Evolutionary conservation across 2,888 invertebrate genomes (phyloP).

Genomic region (Phrixothrix hirtus): DNA sequence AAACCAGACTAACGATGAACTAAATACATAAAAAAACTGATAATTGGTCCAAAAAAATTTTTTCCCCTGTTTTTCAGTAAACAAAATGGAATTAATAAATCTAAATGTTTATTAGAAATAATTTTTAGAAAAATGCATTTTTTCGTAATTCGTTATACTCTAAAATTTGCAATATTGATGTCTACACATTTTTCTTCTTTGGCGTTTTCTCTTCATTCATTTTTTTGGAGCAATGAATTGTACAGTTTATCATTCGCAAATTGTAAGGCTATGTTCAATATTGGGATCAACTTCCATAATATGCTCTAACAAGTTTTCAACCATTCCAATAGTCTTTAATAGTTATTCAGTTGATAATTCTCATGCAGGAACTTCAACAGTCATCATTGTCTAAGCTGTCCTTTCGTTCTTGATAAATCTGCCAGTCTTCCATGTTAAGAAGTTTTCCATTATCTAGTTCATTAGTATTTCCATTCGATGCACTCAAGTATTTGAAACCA

Average conservation of each 20-base stretch:
- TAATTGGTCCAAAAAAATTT: conserved; percentile 1
- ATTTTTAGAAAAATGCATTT: conserved; percentile 3
- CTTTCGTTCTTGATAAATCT: too few relatives aligned
- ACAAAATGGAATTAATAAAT: conserved; percentile 6
- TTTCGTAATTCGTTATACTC: conserved; percentile 5
- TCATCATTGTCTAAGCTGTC: too few relatives aligned
- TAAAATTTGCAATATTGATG: conserved; percentile 3
- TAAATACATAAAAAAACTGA: conserved; percentile 5
- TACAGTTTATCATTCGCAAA: conserved; percentile 1
- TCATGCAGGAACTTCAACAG: not conserved
- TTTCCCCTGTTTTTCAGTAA: conserved; percentile 5
- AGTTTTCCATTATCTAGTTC: too few relatives aligned
- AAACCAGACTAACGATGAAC: conserved; percentile 11
- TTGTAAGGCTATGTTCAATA: conserved; percentile 5
- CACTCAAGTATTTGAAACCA: too few relatives aligned
- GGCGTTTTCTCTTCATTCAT: not conserved
- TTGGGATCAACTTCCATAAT: conserved; percentile 4
- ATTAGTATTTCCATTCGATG: too few relatives aligned
- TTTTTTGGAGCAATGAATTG: conserved; percentile 5
- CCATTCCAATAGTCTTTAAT: not conserved
- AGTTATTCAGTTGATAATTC: not conserved
- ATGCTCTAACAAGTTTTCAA: not conserved
- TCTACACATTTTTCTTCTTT: conserved; percentile 2
- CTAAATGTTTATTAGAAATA: conserved; percentile 4
- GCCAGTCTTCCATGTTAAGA: too few relatives aligned